These are phyloP conservation scores for Darevskia nairensis DNA, from an alignment of 2,797 vertebrate species.

Conservation along the genomic window DNA sequence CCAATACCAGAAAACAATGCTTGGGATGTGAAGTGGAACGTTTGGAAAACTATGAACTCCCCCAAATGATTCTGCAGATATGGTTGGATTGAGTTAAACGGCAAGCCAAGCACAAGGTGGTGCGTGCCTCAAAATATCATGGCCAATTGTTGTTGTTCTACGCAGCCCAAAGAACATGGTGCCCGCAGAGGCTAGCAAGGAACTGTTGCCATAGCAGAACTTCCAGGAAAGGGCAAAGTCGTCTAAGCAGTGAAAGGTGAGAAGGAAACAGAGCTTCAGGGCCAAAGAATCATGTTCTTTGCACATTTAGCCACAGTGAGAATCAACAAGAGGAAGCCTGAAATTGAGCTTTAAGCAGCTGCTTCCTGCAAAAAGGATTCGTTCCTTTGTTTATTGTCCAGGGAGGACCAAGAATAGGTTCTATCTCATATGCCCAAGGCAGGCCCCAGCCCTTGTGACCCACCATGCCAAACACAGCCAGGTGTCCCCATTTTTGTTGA, in stretches of 20 bases:
- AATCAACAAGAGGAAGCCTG: conserved; percentile 76
- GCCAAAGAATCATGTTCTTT: conserved; percentile 71
- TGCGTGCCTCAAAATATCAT: neutral
- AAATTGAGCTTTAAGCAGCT: conserved; percentile 72
- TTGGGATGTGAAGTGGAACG: neutral
- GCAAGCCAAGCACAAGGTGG: neutral
- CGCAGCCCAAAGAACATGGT: neutral
- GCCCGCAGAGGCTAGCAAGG: conserved; percentile 3
- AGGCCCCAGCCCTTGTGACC: neutral
- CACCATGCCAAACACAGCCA: neutral
- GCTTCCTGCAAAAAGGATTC: conserved; percentile 71
- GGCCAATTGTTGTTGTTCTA: conserved; percentile 30
- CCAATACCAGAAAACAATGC: neutral
- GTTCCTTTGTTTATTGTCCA: conserved; percentile 67
- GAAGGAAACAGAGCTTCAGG: conserved; percentile 70
- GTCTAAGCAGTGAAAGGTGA: conserved; percentile 64
- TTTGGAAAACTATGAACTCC: neutral
- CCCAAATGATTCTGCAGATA: neutral
- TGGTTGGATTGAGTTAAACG: neutral
- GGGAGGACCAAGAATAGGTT: conserved; percentile 70
- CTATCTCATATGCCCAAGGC: conserved; percentile 57
- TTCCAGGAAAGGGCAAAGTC: conserved; percentile 62
- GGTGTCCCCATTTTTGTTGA: neutral
- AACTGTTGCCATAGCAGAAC: conserved; percentile 59
- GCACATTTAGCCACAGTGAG: conserved; percentile 71